Conservation (phyloP, 2,888 invertebrate species). For the Rhagonycha lutea region DNA sequence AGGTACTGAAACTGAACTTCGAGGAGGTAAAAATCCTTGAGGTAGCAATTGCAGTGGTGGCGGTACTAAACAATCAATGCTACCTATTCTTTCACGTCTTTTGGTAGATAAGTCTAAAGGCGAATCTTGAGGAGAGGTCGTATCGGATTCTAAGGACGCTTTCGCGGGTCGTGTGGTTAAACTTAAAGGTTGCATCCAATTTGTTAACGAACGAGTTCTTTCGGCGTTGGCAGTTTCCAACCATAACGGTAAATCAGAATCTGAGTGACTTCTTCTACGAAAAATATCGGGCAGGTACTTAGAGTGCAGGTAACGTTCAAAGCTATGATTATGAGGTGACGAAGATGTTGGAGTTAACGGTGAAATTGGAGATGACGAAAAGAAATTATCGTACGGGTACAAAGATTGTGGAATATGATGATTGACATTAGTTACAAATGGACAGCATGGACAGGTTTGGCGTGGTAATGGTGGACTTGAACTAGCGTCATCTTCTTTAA, state of each 20-base stretch:
- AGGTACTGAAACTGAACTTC: constrained; percentile 70
- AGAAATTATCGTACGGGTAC: constrained; percentile 57
- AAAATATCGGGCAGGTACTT: constrained; percentile 68
- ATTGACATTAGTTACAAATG: constrained; percentile 50
- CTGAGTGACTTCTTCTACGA: constrained; percentile 67
- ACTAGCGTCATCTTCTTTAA: constrained; percentile 58
- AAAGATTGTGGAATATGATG: constrained; percentile 50
- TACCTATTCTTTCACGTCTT: constrained; percentile 47
- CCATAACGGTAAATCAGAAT: constrained; percentile 66
- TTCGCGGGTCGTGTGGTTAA: constrained; percentile 49
- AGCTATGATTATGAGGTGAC: constrained; percentile 61
- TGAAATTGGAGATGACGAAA: constrained; percentile 62
- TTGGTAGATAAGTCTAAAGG: constrained; percentile 86
- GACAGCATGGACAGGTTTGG: constrained; percentile 51
- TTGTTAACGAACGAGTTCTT: constrained; percentile 48
- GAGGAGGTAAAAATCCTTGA: constrained; percentile 57
- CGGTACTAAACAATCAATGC: constrained; percentile 43
- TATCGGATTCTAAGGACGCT: constrained; percentile 60
- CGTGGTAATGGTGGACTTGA: constrained; percentile 50
- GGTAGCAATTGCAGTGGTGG: constrained; percentile 59
- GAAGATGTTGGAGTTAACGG: constrained; percentile 61
- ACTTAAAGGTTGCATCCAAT: constrained; percentile 50
- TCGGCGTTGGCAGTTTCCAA: constrained; percentile 56
- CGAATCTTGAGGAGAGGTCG: constrained; percentile 73
- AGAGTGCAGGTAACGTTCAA: constrained; percentile 66